These are phyloP conservation scores for Propsilocerus akamusi DNA, from an alignment of 1,140 invertebrate species.

Conservation along the genomic window DNA sequence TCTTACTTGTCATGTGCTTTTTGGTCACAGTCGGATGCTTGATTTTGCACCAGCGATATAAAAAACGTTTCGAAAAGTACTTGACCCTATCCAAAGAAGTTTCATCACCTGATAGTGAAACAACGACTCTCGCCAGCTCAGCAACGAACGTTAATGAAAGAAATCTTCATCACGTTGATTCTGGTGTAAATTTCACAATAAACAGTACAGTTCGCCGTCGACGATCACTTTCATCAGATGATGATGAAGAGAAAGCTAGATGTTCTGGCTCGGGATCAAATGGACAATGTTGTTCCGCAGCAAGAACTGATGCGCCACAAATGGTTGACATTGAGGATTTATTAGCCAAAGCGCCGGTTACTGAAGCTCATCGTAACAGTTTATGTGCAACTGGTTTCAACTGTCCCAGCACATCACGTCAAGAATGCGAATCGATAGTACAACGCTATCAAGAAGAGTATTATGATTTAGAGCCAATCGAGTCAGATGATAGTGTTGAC, in stretches of 20 bases:
- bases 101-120: conserved; percentile 14
- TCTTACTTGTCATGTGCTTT: conserved; percentile 43
- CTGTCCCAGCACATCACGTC: conserved; percentile 26
- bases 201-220: conserved; percentile 8
- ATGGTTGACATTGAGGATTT: conserved; percentile 56
- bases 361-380: conserved; percentile 13
- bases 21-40: conserved; percentile 54
- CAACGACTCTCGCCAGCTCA: background rate
- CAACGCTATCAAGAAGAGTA: conserved; percentile 30
- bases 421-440: conserved; percentile 29
- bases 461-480: conserved; percentile 28
- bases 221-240: conserved; percentile 20
- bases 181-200: background rate
- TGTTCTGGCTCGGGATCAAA: conserved; percentile 7
- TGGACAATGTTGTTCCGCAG: conserved; percentile 17
- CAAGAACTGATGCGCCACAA: conserved; percentile 18
- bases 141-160: background rate
- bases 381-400: conserved; percentile 28
- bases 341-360: conserved; percentile 20
- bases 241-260: conserved; percentile 16
- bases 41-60: conserved; percentile 53
- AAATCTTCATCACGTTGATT: background rate
- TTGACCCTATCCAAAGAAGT: conserved; percentile 22
- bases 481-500: conserved; percentile 31
- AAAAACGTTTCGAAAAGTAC: conserved; percentile 30